Percentiles rank a stretch among this genome's conserved stretches.
phyloP scores from a whole-genome alignment of 2,113 vertebrate genomes.

The Grammomys dolichurus region DNA sequence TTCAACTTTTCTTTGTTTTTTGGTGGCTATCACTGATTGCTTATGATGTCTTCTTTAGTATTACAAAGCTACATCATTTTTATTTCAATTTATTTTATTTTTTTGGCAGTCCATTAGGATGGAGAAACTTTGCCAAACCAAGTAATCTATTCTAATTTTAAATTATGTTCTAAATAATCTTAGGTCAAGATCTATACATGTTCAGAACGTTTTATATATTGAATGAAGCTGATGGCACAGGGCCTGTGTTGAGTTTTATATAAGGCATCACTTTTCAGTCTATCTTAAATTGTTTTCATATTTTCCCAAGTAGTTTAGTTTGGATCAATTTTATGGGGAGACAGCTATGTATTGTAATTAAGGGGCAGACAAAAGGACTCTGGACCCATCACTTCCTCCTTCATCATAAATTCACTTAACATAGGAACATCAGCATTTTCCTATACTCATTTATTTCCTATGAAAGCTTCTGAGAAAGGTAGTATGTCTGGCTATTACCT shows the following conservation, averaged over 20 bases:
- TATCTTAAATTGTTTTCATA: slow-evolving; percentile 56
- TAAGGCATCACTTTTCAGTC: slow-evolving; percentile 28
- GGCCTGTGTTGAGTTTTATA: slow-evolving; percentile 40
- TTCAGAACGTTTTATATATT: not conserved
- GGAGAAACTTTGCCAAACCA: not conserved
- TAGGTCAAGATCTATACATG: slow-evolving; percentile 17
- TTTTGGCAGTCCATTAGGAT: not conserved
- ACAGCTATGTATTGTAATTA: not conserved
- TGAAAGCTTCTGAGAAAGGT: slow-evolving; percentile 51
- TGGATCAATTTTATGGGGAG: slow-evolving; percentile 10
- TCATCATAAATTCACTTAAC: slow-evolving; percentile 34
- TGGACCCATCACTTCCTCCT: slow-evolving; percentile 26
- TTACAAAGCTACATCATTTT: not conserved
- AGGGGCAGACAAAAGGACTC: not conserved
- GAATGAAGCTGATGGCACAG: slow-evolving; percentile 14
- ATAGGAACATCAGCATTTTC: slow-evolving; percentile 14
- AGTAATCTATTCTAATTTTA: not conserved
- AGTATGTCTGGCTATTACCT: slow-evolving; percentile 22
- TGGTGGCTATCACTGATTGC: not conserved
- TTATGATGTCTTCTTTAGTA: slow-evolving; percentile 11
- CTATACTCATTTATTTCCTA: slow-evolving; percentile 58
- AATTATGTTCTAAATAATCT: slow-evolving; percentile 48
- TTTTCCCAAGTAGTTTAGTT: slow-evolving; percentile 46
- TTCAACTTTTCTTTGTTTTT: slow-evolving; percentile 29
- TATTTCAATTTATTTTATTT: not conserved